phyloP scores from a whole-genome alignment of 2,888 invertebrate species.

The Netelia inedita region DNA sequence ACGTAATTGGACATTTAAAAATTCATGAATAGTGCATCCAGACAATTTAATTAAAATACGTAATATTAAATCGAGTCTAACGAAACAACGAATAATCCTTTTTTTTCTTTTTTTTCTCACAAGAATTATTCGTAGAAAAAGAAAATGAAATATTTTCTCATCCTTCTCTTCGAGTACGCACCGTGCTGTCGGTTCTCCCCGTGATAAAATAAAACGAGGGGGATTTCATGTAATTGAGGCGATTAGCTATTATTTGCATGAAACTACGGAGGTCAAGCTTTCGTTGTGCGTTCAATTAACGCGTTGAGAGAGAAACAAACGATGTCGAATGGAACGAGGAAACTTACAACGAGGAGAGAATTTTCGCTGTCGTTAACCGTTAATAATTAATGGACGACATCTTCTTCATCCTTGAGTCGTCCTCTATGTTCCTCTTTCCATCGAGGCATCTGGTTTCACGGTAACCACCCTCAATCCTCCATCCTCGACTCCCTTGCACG shows the following conservation, averaged over 20 bases:
- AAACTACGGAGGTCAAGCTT: neutral
- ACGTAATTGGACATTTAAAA: too few species aligned
- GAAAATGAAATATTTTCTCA: too few species aligned
- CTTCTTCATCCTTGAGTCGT: constrained; percentile 5
- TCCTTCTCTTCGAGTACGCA: too few species aligned
- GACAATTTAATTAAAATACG: too few species aligned
- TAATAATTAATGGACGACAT: neutral
- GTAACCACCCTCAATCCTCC: neutral
- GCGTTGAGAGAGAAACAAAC: neutral
- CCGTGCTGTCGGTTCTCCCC: too few species aligned
- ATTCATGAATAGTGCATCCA: too few species aligned
- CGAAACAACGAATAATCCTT: too few species aligned
- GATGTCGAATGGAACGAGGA: neutral
- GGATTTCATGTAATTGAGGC: too few species aligned
- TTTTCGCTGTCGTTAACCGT: constrained; percentile 1
- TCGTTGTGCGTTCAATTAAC: neutral
- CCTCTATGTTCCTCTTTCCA: neutral
- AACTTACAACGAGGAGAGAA: neutral
- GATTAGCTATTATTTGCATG: neutral
- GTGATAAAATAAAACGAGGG: too few species aligned
- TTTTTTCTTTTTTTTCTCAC: too few species aligned
- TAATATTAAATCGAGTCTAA: too few species aligned
- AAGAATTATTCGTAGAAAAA: too few species aligned
- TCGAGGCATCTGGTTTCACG: constrained; percentile 24
- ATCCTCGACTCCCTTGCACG: neutral